These are phyloP conservation scores for Ooceraea biroi DNA, from an alignment of 1,140 invertebrate genomes.

Conservation along the genomic window DNA sequence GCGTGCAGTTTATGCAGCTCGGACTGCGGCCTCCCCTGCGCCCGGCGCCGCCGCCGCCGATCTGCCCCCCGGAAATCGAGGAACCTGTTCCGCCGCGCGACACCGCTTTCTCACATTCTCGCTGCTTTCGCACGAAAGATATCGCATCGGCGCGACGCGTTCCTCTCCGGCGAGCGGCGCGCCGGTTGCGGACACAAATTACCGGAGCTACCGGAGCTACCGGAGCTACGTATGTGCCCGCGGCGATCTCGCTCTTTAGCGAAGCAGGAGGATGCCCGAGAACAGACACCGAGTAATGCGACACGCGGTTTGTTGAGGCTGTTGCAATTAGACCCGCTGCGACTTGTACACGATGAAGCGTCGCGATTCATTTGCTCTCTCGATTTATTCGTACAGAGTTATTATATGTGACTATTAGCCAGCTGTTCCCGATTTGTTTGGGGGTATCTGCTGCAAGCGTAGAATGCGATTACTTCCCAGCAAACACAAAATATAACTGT, in stretches of 20 bases:
- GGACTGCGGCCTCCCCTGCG: constrained; percentile 4
- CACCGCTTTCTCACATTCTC: constrained; percentile 71
- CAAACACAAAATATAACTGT: too few relatives aligned
- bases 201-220: constrained; percentile 67
- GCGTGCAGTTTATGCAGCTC: not conserved
- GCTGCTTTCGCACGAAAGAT: constrained; percentile 71
- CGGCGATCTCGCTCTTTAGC: constrained; percentile 47
- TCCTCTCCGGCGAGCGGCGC: constrained; percentile 3
- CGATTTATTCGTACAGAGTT: not conserved
- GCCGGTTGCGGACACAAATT: constrained; percentile 70
- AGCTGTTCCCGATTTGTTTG: too few relatives aligned
- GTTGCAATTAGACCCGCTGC: not conserved
- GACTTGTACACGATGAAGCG: not conserved
- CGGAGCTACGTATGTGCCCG: constrained; percentile 41
- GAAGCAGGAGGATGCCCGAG: not conserved
- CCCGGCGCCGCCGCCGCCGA: constrained; percentile 50
- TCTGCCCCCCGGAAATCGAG: constrained; percentile 82
- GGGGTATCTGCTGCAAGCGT: too few relatives aligned
- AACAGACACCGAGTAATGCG: not conserved
- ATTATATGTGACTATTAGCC: not conserved
- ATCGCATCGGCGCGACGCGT: constrained; percentile 61
- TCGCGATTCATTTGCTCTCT: not conserved
- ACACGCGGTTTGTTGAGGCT: not conserved
- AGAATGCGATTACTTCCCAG: too few relatives aligned
- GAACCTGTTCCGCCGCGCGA: constrained; percentile 80